A percentile compares a stretch with the other conserved stretches of the same genome.
phyloP scores from a whole-genome alignment of 2,888 invertebrate genomes.

The Trachelus troglodyta region DNA sequence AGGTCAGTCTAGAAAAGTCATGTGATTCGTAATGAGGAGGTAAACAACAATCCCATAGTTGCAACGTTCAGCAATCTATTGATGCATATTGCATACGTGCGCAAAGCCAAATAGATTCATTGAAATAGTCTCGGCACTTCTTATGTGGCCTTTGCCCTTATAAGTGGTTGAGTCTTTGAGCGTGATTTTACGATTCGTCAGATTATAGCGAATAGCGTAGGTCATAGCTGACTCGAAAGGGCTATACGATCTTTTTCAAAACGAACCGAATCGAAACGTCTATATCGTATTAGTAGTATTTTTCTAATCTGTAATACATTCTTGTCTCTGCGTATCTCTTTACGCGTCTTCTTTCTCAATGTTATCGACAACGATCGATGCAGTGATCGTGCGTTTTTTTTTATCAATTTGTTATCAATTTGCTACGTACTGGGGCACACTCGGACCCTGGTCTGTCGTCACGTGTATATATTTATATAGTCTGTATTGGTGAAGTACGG shows the following conservation, averaged over 20 bases:
- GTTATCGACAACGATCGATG: not conserved
- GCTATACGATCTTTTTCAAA: no score
- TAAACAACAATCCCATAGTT: not conserved
- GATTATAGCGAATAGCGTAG: not conserved
- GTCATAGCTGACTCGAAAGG: not conserved
- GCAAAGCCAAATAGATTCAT: not conserved
- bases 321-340: no score
- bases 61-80: constrained; percentile 2
- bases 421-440: not conserved
- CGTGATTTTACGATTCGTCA: not conserved
- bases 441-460: not conserved
- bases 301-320: no score
- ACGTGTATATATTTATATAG: not conserved
- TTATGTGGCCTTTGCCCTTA: not conserved
- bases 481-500: not conserved
- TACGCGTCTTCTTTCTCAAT: not conserved
- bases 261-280: not conserved
- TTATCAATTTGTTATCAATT: no score
- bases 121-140: not conserved
- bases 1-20: not conserved
- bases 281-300: not conserved
- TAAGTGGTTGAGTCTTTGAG: not conserved
- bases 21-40: not conserved
- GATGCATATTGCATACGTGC: not conserved
- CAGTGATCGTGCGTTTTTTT: no score